A percentile compares a stretch with the other conserved stretches of the same genome.
phyloP scores from a whole-genome alignment of 2,888 invertebrate species.

The Zootermopsis nevadensis region DNA sequence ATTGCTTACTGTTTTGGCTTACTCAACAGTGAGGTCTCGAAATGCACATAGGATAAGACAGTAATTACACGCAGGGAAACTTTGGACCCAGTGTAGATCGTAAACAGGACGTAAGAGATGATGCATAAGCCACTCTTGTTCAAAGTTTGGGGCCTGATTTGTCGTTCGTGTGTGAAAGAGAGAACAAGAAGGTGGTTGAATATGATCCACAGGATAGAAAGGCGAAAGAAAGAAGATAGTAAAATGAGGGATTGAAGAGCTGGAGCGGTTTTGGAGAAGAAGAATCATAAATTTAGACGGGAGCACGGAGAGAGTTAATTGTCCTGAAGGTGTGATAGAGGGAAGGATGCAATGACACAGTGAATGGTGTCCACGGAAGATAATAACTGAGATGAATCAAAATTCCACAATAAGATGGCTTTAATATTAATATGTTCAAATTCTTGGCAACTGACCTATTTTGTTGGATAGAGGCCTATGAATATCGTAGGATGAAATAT shows the following conservation, averaged over 20 bases:
- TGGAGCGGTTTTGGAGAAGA: constrained; percentile 21
- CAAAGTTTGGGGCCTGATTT: neutral
- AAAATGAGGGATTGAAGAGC: constrained; percentile 10
- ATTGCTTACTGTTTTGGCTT: too few species aligned
- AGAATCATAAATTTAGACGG: constrained; percentile 38
- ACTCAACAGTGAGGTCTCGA: too few species aligned
- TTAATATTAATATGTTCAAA: too few species aligned
- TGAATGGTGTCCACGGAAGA: neutral
- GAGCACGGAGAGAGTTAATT: constrained; percentile 21
- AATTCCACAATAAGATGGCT: too few species aligned
- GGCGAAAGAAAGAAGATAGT: neutral
- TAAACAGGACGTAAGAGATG: too few species aligned
- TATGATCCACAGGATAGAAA: constrained; percentile 1
- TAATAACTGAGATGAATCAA: too few species aligned
- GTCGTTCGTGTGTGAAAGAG: neutral
- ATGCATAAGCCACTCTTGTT: neutral
- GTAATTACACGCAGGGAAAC: too few species aligned
- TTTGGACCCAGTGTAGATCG: too few species aligned
- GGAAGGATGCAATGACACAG: neutral
- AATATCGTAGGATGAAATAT: too few species aligned
- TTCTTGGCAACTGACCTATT: too few species aligned
- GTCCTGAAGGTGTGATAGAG: constrained; percentile 2
- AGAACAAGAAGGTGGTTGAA: neutral
- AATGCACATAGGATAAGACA: too few species aligned
- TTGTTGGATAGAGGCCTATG: too few species aligned